Base-by-base conservation (phyloP, 2,888 invertebrate species). In the Brachynemurus nebulosus region DNA sequence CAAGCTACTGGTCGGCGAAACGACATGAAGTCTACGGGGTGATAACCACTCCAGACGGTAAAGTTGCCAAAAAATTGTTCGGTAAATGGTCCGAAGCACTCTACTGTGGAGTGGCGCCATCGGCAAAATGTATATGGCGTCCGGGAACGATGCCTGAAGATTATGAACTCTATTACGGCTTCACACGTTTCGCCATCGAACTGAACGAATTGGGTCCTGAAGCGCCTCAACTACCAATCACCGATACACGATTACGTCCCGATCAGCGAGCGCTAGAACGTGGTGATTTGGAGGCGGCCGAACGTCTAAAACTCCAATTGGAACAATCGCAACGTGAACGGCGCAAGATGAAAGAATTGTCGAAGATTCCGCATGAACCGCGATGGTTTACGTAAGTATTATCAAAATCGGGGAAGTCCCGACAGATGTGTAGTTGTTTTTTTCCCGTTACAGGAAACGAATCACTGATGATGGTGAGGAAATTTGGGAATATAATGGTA, bases 61-160 rank as follows among this genome's bases (percentile, higher is more conserved):
- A 65, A 55, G 68, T 73, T 8, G 68, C 77, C 52, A 62, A 72
- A 47, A 72, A 74, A 44, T 64, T 88, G 40, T 78, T 79, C 61
- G 86, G 86, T 0, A 80, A 83, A 60, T 88, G 86, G 86, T 84
- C 81, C 44, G 86, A 88, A 57, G 83, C 81, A 0, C 64, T 88
- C 42, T 78, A 80, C 59, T 81, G 78, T 46, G 83, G 82, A 1
- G 76, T 80, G 51, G 73, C 82, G 47, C 76, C 82, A 47, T 69
- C 78, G 45, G 82, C 81, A 1, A 65, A 76, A 48, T 82, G 82
- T 54, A 72, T 86, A 36, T 88, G 86, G 86, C 64, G 85, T 48
- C 83, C 83, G 41, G 85, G 85, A 38, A 77, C 83, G 2, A 78
- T 86, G 76, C 86, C 86, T 1, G 79, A 83, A 12, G 81, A 86